Conservation (phyloP, 2,113 vertebrate genomes). For the Phodopus roborovskii region DNA sequence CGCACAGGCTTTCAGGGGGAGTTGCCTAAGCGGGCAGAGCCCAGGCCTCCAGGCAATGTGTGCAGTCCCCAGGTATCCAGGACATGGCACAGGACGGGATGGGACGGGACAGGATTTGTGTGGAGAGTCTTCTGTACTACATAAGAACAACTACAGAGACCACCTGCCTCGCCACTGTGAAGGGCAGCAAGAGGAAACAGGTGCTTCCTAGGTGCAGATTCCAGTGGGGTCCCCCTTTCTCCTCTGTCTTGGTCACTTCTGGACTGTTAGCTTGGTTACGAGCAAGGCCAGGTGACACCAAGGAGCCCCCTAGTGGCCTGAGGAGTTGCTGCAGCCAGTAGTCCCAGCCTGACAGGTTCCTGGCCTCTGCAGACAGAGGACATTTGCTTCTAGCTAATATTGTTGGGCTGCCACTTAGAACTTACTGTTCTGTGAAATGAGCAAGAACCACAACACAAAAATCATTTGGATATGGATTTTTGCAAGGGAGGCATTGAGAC, state of each 20-base stretch:
- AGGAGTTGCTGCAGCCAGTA: neutral
- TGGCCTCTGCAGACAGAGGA: fast-evolving
- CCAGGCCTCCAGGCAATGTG: neutral
- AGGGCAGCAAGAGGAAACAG: neutral
- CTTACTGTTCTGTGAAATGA: neutral
- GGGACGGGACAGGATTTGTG: neutral
- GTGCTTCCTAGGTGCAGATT: neutral
- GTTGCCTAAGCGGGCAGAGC: neutral
- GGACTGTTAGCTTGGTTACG: fast-evolving
- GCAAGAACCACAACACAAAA: neutral
- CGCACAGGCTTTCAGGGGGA: neutral
- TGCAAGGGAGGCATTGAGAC: neutral
- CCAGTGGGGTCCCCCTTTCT: neutral
- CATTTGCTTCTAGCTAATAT: fast-evolving
- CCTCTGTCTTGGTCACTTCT: neutral
- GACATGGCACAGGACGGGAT: fast-evolving
- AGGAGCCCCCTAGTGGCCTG: conserved; percentile 62
- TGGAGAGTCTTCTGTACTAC: neutral
- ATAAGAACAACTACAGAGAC: neutral
- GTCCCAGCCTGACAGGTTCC: fast-evolving
- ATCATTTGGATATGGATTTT: neutral
- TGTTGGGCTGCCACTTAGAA: neutral
- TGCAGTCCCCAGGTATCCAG: neutral
- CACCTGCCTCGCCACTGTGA: neutral
- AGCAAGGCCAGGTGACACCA: neutral